Base-by-base conservation (phyloP, 2,113 vertebrate genomes). In the Lepidiolamprologus cunningtoni region DNA sequence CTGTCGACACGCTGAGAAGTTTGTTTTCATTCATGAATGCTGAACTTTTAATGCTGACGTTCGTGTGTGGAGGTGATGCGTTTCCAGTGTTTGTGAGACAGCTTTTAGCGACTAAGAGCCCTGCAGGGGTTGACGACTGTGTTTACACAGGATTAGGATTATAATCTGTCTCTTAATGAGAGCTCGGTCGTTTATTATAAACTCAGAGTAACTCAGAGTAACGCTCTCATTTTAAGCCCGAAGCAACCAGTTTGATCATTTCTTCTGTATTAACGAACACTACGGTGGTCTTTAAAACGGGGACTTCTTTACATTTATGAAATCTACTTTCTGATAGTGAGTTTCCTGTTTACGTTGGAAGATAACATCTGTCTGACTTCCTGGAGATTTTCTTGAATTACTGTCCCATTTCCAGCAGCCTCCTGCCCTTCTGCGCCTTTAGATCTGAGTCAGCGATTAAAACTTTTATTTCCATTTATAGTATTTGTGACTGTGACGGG, bases 321-420 rank as follows among this genome's bases (percentile, higher is more conserved):
- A 76, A 50, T 50, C 71, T 17, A 5, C n/a, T 4, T 19, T 50
- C 23, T 76, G 71, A 76, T 76, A 26, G 42, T 50, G 23, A 28
- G 42, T 28, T 76, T 76, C 71, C 71, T 76, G 71, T 76, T 76
- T 76, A 76, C 2, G 0, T 76, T 17, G 0, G 42, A 50, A 76
- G 71, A 76, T 76, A 76, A 76, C 23, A 76, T 76, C 42, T 50
- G 71, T 76, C 71, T 28, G 71, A 76, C 42, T 76, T 76, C 71
- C 71, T 76, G 71, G 42, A 28, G 42, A 28, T 76, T 50, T 76
- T 76, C 71, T 76, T 76, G 68, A 76, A 76, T 28, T 47, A 28
- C 68, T 78, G 42, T 78, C 6, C 42, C 16, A 47, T 76, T 12
- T 78, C 9, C 42, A 78, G 23, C 71, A 5, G 42, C 73, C 45